phyloP scores from a whole-genome alignment of 2,797 vertebrate genomes.

The Glossophaga mutica region DNA sequence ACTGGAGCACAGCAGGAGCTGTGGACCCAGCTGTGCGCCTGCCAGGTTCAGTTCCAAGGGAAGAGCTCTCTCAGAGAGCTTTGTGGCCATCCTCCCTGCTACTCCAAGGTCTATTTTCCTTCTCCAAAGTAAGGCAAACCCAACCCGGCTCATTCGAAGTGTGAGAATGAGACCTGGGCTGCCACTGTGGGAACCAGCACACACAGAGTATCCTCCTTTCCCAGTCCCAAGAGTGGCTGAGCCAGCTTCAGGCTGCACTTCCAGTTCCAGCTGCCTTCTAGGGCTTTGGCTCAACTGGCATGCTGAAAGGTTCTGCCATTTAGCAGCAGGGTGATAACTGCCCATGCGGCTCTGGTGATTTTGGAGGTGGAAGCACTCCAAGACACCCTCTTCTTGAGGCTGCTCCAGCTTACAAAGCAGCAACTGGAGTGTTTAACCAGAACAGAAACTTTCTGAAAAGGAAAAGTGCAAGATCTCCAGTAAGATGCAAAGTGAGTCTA shows the following conservation, averaged over 20 bases:
- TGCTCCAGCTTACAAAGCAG: conserved; percentile 25
- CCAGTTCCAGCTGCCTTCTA: conserved; percentile 34
- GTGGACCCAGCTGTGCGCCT: background rate
- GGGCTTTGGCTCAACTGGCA: conserved; percentile 11
- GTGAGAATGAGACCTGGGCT: background rate
- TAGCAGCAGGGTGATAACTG: background rate
- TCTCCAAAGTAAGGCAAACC: background rate
- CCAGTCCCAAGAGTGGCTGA: background rate
- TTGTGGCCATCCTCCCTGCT: background rate
- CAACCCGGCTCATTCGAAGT: background rate
- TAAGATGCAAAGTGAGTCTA: background rate
- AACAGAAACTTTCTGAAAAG: conserved; percentile 44
- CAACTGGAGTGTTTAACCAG: background rate
- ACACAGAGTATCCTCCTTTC: background rate
- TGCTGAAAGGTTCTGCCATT: background rate
- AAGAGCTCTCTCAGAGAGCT: background rate
- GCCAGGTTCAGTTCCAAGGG: background rate
- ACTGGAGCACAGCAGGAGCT: too few relatives aligned
- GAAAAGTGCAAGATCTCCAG: conserved; percentile 21
- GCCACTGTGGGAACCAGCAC: background rate
- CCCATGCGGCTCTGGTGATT: background rate
- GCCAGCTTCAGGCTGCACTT: conserved; percentile 15
- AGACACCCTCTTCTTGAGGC: background rate
- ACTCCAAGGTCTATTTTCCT: background rate
- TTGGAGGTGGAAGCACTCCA: conserved; percentile 30